These are phyloP conservation scores for Mirza zaza DNA, from an alignment of 2,113 vertebrate species.

Conservation along the genomic window DNA sequence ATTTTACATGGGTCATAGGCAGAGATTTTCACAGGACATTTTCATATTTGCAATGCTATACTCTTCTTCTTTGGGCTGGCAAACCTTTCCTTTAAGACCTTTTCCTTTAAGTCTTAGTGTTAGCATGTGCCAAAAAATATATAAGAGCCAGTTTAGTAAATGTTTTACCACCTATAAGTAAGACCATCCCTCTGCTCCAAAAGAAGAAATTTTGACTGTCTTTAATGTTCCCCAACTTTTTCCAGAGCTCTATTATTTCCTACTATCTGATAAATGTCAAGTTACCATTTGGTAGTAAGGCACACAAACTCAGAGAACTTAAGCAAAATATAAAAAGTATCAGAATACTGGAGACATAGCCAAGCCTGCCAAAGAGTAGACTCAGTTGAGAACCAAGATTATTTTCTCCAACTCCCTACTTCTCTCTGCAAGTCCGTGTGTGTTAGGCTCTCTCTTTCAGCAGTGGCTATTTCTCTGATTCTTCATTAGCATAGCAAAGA, in stretches of 20 bases:
- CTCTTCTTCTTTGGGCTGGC: background rate
- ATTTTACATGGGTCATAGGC: background rate
- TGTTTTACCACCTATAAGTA: background rate
- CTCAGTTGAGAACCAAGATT: background rate
- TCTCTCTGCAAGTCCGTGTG: background rate
- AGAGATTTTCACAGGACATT: background rate
- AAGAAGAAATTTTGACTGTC: background rate
- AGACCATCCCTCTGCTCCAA: background rate
- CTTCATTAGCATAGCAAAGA: background rate
- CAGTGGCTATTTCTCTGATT: background rate
- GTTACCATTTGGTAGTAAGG: background rate
- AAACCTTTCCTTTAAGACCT: background rate
- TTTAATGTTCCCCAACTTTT: background rate
- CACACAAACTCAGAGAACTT: background rate
- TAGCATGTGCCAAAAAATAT: background rate
- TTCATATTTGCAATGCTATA: constrained; percentile 3
- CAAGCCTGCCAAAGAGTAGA: background rate
- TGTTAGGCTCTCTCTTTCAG: background rate
- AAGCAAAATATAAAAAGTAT: background rate
- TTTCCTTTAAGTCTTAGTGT: background rate
- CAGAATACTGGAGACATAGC: background rate
- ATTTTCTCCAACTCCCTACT: background rate
- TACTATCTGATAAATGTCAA: constrained; percentile 5
- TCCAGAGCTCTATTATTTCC: background rate
- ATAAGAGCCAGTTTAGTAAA: background rate